phyloP scores from a whole-genome alignment of 2,797 vertebrate genomes.

The Miichthys miiuy region DNA sequence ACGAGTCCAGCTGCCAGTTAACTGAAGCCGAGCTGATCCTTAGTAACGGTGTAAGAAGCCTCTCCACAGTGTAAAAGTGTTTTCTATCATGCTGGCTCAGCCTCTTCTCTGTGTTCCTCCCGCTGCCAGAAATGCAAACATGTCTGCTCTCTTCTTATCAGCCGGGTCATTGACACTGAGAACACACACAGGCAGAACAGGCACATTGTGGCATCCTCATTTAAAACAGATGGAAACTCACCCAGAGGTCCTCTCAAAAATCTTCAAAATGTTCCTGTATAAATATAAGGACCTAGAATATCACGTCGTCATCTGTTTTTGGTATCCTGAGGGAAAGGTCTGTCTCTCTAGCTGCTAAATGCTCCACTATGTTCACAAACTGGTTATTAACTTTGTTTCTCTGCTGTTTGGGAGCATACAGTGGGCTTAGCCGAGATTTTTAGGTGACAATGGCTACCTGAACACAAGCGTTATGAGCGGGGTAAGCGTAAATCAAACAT shows the following conservation, averaged over 20 bases:
- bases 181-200: constrained; percentile 31
- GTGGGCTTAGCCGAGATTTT: neutral
- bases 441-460: neutral
- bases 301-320: too few relatives aligned
- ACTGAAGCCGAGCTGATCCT: constrained; percentile 33
- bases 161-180: constrained; percentile 48
- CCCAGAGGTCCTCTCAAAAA: neutral
- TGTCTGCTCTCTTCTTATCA: constrained; percentile 50
- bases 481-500: neutral
- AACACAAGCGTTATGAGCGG: neutral
- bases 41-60: constrained; percentile 6
- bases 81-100: constrained; percentile 39
- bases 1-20: constrained; percentile 25
- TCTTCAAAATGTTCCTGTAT: neutral
- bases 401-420: neutral
- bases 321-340: neutral
- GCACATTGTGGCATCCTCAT: constrained; percentile 12
- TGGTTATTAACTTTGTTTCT: neutral
- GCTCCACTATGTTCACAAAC: neutral
- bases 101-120: constrained; percentile 38
- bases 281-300: too few relatives aligned
- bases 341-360: neutral
- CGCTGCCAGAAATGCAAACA: constrained; percentile 52
- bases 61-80: constrained; percentile 23
- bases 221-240: constrained; percentile 13